These are phyloP conservation scores for Crossaster papposus DNA, from an alignment of 53 echinoderm and acorn worm species.

Conservation along the genomic window DNA sequence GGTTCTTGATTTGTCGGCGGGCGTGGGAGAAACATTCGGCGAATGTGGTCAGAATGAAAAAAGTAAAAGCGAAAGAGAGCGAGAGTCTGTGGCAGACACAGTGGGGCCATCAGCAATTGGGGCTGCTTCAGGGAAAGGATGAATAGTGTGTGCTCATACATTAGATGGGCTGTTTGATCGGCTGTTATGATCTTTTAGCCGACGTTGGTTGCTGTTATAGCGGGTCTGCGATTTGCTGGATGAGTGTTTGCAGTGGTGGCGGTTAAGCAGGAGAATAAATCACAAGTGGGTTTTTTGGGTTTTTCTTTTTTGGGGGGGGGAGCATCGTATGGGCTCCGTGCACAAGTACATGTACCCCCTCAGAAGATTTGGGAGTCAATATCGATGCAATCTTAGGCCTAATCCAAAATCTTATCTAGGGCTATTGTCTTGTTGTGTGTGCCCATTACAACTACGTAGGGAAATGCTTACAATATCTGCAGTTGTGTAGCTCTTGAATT, in stretches of 20 bases:
- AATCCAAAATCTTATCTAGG: no score
- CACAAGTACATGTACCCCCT: no score
- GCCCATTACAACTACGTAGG: no score
- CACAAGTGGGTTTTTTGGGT: not conserved
- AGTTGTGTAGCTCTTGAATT: no score
- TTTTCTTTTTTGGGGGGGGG: no score
- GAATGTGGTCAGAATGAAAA: not conserved
- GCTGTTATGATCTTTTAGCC: not conserved
- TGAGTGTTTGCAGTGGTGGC: not conserved
- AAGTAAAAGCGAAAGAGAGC: no score
- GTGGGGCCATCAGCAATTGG: conserved; percentile 30
- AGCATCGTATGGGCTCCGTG: no score
- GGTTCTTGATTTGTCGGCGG: not conserved
- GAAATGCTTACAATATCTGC: no score
- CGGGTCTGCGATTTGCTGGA: not conserved
- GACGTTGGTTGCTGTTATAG: not conserved
- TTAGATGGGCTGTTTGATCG: conserved; percentile 20
- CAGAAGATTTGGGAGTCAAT: no score
- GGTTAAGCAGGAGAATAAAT: not conserved
- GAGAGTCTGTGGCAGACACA: conserved; percentile 18
- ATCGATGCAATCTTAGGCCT: no score
- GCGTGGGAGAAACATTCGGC: conserved; percentile 15
- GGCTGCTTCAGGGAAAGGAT: conserved; percentile 23
- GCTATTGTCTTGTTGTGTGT: no score
- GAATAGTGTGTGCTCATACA: conserved; percentile 38